These are phyloP conservation scores for Cyanoderma ruficeps DNA, from an alignment of 2,113 vertebrate species.

Conservation along the genomic window DNA sequence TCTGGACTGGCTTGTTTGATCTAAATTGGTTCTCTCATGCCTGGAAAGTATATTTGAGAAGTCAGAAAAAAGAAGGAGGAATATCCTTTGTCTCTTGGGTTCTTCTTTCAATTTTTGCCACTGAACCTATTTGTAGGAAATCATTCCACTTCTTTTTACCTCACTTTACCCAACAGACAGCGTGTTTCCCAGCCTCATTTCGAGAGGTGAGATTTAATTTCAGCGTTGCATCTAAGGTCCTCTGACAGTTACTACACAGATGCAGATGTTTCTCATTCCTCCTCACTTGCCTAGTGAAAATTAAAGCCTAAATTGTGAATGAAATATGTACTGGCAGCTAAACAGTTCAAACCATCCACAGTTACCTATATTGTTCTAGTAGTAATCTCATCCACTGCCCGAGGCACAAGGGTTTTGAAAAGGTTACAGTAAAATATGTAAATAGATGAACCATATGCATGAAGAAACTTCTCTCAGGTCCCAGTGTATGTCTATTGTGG, in stretches of 20 bases:
- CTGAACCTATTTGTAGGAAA: not conserved
- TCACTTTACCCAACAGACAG: not conserved
- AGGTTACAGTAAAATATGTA: slow-evolving; percentile 55
- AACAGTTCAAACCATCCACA: not conserved
- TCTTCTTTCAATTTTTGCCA: slow-evolving; percentile 2
- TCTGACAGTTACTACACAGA: not conserved
- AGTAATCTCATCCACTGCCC: slow-evolving; percentile 32
- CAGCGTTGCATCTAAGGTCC: not conserved
- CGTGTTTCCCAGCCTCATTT: not conserved
- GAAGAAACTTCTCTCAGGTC: not conserved
- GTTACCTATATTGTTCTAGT: slow-evolving; percentile 17
- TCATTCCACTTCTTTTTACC: not conserved
- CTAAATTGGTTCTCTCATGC: not conserved
- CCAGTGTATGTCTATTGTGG: not conserved
- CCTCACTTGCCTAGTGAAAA: slow-evolving; percentile 13
- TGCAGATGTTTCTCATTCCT: slow-evolving; percentile 31
- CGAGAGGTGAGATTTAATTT: not conserved
- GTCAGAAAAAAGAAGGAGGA: not conserved
- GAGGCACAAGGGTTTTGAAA: slow-evolving; percentile 13
- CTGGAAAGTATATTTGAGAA: slow-evolving; percentile 1
- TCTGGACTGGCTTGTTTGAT: not conserved
- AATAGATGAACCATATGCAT: slow-evolving; percentile 54
- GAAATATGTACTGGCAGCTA: slow-evolving; percentile 4
- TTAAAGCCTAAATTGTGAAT: slow-evolving; percentile 13
- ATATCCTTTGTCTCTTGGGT: not conserved